phyloP scores from a whole-genome alignment of 2,888 invertebrate genomes.

The Caradrina clavipalpis region DNA sequence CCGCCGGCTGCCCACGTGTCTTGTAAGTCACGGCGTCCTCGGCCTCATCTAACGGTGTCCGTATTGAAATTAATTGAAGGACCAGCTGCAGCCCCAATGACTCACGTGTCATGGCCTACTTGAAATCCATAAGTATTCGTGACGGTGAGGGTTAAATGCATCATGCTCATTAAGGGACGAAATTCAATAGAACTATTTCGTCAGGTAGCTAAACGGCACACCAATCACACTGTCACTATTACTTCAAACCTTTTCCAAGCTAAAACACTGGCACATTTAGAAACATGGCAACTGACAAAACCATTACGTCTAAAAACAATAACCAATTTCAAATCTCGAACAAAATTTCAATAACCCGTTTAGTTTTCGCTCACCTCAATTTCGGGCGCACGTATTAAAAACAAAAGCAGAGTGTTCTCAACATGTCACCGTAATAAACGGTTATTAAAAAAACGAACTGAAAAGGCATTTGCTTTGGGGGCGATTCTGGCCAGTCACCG shows the following conservation, averaged over 20 bases:
- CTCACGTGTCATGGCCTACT: too few relatives aligned
- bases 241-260: background rate
- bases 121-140: too few relatives aligned
- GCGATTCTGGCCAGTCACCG: slow-evolving; percentile 28
- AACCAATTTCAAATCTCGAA: slow-evolving; percentile 12
- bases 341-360: background rate
- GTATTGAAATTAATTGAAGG: too few relatives aligned
- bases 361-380: background rate
- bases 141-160: too few relatives aligned
- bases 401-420: slow-evolving; percentile 6
- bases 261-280: slow-evolving; percentile 3
- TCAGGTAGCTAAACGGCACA: too few relatives aligned
- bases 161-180: too few relatives aligned
- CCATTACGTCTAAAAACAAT: background rate
- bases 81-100: too few relatives aligned
- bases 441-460: slow-evolving; percentile 31
- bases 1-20: too few relatives aligned
- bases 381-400: fast-evolving
- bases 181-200: too few relatives aligned
- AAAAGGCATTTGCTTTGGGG: slow-evolving; percentile 14
- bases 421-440: background rate
- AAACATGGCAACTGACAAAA: slow-evolving; percentile 11
- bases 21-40: too few relatives aligned
- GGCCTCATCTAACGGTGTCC: too few relatives aligned
- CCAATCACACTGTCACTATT: too few relatives aligned